phyloP scores from a whole-genome alignment of 2,113 vertebrate genomes.

The Globicephala melas region DNA sequence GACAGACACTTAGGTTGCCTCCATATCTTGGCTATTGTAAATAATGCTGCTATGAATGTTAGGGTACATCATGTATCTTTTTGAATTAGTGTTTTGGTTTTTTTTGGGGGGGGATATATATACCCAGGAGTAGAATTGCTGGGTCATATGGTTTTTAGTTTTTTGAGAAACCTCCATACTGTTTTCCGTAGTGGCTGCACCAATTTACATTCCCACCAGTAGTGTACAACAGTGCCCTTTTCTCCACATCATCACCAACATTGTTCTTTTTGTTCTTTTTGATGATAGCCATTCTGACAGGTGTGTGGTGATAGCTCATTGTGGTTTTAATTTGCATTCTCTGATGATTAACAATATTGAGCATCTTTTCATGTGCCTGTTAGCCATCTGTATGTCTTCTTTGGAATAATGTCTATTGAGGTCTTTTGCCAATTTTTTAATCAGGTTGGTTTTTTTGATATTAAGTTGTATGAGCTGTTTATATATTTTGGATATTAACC shows the following conservation, averaged over 20 bases:
- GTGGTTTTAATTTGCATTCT: not conserved
- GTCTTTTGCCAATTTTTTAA: not conserved
- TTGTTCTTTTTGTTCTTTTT: not conserved
- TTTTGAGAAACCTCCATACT: not conserved
- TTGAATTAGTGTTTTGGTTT: not conserved
- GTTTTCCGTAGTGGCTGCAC: not conserved
- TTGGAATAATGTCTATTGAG: not conserved
- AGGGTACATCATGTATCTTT: not conserved
- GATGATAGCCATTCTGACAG: not conserved
- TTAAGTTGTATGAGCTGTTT: not conserved
- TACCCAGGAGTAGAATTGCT: not conserved
- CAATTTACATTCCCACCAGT: not conserved
- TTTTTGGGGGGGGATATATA: too few relatives aligned
- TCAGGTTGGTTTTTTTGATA: not conserved
- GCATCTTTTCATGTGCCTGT: not conserved
- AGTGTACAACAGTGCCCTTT: not conserved
- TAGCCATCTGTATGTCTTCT: not conserved
- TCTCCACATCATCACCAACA: not conserved
- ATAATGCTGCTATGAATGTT: not conserved
- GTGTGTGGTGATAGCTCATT: not conserved
- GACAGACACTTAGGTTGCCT: not conserved
- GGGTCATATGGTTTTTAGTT: not conserved
- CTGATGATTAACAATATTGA: not conserved
- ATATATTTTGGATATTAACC: not conserved
- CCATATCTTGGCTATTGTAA: not conserved